phyloP scores from a whole-genome alignment of 2,113 vertebrate genomes.

The Burhinus bistriatus region DNA sequence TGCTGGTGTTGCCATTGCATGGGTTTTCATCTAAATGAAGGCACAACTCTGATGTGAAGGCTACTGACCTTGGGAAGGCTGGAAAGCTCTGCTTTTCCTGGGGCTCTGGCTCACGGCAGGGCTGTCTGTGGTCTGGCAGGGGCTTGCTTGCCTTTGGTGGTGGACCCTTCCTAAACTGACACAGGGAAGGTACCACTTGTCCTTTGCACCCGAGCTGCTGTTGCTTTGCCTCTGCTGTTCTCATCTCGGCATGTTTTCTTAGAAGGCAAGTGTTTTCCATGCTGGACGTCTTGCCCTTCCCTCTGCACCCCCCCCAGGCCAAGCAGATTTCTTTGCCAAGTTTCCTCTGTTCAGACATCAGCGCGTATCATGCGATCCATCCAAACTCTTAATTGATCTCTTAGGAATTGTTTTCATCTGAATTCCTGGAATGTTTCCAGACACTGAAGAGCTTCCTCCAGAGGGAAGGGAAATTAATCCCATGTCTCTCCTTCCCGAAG shows the following conservation, averaged over 20 bases:
- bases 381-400: neutral
- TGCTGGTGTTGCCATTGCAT: neutral
- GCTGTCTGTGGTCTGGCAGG: neutral
- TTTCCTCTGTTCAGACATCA: neutral
- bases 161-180: neutral
- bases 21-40: neutral
- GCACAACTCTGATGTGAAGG: neutral
- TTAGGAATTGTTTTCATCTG: neutral
- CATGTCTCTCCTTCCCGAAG: neutral
- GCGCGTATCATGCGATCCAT: neutral
- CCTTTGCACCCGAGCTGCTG: neutral
- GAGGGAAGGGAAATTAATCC: neutral
- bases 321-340: neutral
- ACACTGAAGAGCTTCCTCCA: neutral
- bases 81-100: neutral
- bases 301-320: neutral
- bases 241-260: neutral
- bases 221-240: neutral
- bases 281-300: neutral
- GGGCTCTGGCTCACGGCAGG: neutral
- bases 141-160: neutral
- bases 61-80: neutral
- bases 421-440: slow-evolving; percentile 28
- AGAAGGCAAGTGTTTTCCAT: neutral
- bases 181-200: neutral